Evolutionary conservation across 2,113 vertebrate species (phyloP).

Genomic region (Phylloscopus trochilus): DNA sequence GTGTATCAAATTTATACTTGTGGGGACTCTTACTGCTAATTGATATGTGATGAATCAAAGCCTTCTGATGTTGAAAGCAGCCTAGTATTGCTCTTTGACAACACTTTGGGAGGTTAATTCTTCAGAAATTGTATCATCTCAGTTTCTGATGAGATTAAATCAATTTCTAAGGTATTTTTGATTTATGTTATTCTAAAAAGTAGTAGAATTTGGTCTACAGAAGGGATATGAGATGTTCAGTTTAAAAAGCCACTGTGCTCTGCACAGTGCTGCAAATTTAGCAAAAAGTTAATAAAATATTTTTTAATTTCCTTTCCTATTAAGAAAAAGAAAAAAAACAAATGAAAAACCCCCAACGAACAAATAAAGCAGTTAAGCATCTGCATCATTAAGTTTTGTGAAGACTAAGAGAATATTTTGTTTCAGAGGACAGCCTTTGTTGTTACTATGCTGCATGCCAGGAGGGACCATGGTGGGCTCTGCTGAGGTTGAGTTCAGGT

Average conservation of each 20-base stretch:
- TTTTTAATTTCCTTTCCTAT: background rate
- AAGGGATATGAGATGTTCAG: background rate
- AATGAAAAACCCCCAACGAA: too few species aligned
- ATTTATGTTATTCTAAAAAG: background rate
- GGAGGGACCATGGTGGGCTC: fast-evolving
- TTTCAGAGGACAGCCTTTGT: background rate
- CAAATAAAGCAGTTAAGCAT: background rate
- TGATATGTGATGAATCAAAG: background rate
- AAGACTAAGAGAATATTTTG: background rate
- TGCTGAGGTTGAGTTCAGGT: background rate
- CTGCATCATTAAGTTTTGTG: background rate
- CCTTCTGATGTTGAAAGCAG: background rate
- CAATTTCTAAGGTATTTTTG: background rate
- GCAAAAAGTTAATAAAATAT: background rate
- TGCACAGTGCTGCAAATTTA: background rate
- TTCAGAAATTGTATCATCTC: background rate
- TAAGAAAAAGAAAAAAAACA: background rate
- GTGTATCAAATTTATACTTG: background rate
- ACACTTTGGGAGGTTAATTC: background rate
- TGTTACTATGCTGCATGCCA: background rate
- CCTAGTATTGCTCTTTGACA: background rate
- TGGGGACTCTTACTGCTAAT: background rate
- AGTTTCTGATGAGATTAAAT: background rate
- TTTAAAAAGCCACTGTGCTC: background rate
- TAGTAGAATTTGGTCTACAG: background rate